Base-by-base conservation (phyloP, 2,888 invertebrate species). In the Cerastoderma edule region DNA sequence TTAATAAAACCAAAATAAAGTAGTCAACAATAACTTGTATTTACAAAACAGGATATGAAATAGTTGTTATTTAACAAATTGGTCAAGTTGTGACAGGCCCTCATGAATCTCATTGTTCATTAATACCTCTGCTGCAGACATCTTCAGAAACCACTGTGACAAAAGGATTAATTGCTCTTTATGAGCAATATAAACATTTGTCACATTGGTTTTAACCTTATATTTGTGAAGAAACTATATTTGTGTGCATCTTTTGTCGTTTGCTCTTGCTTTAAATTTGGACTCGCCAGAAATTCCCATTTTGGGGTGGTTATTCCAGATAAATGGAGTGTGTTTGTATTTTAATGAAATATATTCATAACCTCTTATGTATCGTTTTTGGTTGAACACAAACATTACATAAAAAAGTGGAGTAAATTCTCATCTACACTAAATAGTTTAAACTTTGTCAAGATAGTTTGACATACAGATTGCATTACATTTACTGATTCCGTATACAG, bases 81-180 rank as follows among this genome's bases (percentile, higher is more conserved):
- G 16, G 39, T 39, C 39, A 13, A 39, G 39, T 10, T 10, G 39
- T 39, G 8, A 8, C 39, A 39, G 16, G 8, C 39, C 39, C 16
- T 39, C 39, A 8, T 10, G 16, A 39, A 8, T 39, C 39, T 39
- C 39, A 8, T 10, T 39, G 39, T 39, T 39, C 39, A 39, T 39
- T 39, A 39, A 13, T 39, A 39, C 39, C 10, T 8, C 39, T 16
- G 39, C 8, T 39, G 16, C 8, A 16, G 16, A 39, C 39, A 39
- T 16, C 39, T 10, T 39, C 8, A 39, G 8, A 50, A 13, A 50
- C 13, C 8, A 16, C 6, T 13, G 50, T 50, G 50, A 50, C 8
- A 50, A 50, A n/a, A n/a, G n/a, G n/a, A 50, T 16, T 50, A n/a
- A n/a, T 50, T 50, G 50, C n/a, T 50, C 50, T n/a, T 50, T 50